These are phyloP conservation scores for Polydrusus cervinus DNA, from an alignment of 2,888 invertebrate genomes.

Conservation along the genomic window DNA sequence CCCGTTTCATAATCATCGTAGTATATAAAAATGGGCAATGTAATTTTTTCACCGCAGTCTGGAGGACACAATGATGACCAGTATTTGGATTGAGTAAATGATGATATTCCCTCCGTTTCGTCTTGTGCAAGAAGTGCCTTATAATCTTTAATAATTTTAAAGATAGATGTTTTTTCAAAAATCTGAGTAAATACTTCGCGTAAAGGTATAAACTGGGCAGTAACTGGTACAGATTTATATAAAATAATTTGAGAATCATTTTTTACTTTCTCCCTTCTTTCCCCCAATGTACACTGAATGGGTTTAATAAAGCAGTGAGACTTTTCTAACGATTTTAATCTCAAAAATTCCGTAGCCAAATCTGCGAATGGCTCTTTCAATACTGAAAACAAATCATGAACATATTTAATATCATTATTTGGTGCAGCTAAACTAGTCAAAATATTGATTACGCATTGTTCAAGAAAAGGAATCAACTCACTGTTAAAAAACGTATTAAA, in stretches of 20 bases:
- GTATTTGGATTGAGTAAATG: not conserved
- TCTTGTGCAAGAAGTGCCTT: not conserved
- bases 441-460: not conserved
- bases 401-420: not conserved
- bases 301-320: constrained; percentile 1
- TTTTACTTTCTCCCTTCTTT: not conserved
- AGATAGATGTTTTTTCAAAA: not conserved
- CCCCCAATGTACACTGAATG: not conserved
- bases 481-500: not conserved
- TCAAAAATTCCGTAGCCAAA: not conserved
- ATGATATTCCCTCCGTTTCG: too few relatives aligned
- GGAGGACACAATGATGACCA: not conserved
- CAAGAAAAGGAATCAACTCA: not conserved
- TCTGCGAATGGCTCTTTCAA: not conserved
- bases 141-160: not conserved
- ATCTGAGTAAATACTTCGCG: not conserved
- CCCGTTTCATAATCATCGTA: not conserved
- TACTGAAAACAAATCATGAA: not conserved
- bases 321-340: not conserved
- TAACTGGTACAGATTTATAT: not conserved
- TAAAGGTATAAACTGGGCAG: not conserved
- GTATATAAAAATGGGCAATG: not conserved
- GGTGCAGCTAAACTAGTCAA: not conserved
- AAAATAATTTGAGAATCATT: not conserved
- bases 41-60: not conserved